Conservation (phyloP, 2,888 invertebrate genomes). For the Rhorus exstirpatorius region DNA sequence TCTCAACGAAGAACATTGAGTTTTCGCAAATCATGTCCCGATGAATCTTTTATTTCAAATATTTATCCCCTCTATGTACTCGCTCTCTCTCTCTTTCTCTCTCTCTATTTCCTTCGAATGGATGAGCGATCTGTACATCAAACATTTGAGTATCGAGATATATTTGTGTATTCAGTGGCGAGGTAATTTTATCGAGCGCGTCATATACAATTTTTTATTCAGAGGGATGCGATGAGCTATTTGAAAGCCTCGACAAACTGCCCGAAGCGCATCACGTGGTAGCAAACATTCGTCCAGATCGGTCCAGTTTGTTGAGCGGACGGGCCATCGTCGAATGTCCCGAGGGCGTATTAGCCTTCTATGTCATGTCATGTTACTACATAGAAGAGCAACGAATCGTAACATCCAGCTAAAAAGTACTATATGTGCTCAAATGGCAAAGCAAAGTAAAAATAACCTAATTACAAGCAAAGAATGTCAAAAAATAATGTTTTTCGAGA, state of each 20-base stretch:
- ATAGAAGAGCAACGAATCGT: no score
- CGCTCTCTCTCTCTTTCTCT: neutral
- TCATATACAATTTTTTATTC: slow-evolving; percentile 38
- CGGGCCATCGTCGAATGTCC: slow-evolving; percentile 76
- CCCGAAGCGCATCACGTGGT: slow-evolving; percentile 83
- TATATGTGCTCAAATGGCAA: no score
- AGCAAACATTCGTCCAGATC: slow-evolving; percentile 77
- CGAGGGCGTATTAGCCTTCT: slow-evolving; percentile 72
- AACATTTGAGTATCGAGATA: slow-evolving; percentile 41
- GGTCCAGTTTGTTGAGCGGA: slow-evolving; percentile 48
- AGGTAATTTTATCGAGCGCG: slow-evolving; percentile 55
- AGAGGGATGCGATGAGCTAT: slow-evolving; percentile 46
- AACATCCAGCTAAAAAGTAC: neutral
- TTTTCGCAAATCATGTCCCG: no score
- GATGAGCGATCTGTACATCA: slow-evolving; percentile 9
- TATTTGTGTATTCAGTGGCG: slow-evolving; percentile 37
- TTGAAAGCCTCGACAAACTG: slow-evolving; percentile 70
- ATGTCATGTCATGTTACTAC: no score
- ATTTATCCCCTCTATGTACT: neutral
- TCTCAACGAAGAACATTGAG: no score
- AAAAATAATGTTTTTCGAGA: neutral
- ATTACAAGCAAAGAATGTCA: no score
- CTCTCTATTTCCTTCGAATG: neutral
- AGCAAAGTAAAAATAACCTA: no score
- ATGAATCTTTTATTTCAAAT: neutral